These are phyloP conservation scores for Gambelia wislizenii DNA, from an alignment of 2,797 vertebrate genomes.

Conservation along the genomic window DNA sequence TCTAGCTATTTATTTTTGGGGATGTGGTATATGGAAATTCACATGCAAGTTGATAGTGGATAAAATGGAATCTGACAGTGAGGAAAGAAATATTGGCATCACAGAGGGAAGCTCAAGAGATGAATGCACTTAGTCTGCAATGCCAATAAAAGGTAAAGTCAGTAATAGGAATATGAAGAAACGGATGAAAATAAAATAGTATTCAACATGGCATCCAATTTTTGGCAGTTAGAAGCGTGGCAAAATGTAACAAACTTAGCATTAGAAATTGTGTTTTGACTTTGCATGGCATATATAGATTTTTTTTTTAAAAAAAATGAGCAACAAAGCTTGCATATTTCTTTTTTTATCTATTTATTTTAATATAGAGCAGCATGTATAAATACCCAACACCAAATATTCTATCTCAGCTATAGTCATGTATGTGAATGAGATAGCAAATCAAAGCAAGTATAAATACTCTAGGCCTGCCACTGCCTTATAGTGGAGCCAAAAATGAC, in stretches of 20 bases:
- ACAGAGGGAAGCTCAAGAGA: neutral
- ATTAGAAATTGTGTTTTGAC: neutral
- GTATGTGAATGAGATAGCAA: slow-evolving; percentile 41
- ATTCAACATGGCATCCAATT: neutral
- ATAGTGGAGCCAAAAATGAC: slow-evolving; percentile 53
- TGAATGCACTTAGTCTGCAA: neutral
- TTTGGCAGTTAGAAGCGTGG: neutral
- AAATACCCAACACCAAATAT: slow-evolving; percentile 38
- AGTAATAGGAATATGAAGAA: neutral
- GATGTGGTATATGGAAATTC: neutral
- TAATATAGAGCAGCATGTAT: slow-evolving; percentile 43
- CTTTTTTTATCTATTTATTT: slow-evolving; percentile 36
- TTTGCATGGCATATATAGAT: neutral
- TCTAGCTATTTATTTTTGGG: neutral
- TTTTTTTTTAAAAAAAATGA: neutral
- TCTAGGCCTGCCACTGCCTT: slow-evolving; percentile 11
- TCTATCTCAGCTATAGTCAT: slow-evolving; percentile 29
- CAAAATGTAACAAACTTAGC: neutral
- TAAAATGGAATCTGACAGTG: neutral
- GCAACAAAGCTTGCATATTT: neutral
- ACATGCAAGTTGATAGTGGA: neutral
- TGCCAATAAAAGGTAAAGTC: neutral
- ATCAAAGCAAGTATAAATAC: slow-evolving; percentile 52
- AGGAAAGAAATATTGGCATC: neutral
- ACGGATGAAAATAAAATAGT: neutral